These are phyloP conservation scores for Eurytoma californica DNA, from an alignment of 2,888 invertebrate species.

Conservation along the genomic window DNA sequence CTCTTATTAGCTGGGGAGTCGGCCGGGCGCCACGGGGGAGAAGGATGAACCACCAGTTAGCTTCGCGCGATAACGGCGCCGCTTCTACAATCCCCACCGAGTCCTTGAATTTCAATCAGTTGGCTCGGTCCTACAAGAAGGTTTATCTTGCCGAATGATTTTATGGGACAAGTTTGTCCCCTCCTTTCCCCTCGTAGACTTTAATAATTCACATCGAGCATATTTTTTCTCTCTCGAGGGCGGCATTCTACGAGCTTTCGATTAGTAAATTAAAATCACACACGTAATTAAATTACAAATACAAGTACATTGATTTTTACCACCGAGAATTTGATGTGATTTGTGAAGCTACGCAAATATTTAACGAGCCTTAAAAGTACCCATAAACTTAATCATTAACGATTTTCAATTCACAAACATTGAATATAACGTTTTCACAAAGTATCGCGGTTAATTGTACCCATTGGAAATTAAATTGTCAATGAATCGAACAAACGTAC, in stretches of 20 bases:
- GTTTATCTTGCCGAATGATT: slow-evolving; percentile 40
- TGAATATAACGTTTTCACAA: no score
- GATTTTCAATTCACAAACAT: no score
- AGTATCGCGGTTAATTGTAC: no score
- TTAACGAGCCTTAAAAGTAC: no score
- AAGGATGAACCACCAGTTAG: slow-evolving; percentile 54
- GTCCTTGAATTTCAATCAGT: slow-evolving; percentile 53
- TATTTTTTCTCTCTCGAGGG: background rate
- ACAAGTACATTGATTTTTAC: no score
- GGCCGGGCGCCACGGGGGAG: slow-evolving; percentile 13
- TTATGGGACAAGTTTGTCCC: slow-evolving; percentile 24
- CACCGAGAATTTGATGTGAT: no score
- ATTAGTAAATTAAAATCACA: no score
- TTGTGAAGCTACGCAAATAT: no score
- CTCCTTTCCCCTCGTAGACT: background rate
- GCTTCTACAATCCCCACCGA: slow-evolving; percentile 11
- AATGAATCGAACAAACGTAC: background rate
- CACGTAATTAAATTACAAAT: no score
- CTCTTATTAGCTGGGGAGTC: slow-evolving; percentile 27
- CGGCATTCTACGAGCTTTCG: background rate
- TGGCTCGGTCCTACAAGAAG: slow-evolving; percentile 27
- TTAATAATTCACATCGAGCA: background rate
- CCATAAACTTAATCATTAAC: no score
- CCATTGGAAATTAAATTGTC: background rate
- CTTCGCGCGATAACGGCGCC: slow-evolving; percentile 51